These are phyloP conservation scores for Teleiodes luculella DNA, from an alignment of 2,888 invertebrate species.

Conservation along the genomic window DNA sequence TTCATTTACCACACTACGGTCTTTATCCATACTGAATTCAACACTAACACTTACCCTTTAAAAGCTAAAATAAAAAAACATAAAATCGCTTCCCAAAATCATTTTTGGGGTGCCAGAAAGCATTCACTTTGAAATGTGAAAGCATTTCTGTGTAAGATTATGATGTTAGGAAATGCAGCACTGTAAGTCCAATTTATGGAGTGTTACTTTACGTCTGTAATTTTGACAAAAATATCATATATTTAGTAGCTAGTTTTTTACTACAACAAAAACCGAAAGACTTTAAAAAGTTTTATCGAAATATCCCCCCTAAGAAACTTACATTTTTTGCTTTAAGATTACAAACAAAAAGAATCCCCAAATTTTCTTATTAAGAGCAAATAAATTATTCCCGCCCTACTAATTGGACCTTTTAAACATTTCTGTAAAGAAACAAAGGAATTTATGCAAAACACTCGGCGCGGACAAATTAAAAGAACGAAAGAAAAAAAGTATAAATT, in stretches of 20 bases:
- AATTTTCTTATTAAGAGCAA: constrained; percentile 60
- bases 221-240: too few species aligned
- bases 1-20: constrained; percentile 27
- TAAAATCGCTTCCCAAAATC: constrained; percentile 37
- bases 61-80: constrained; percentile 23
- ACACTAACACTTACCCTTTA: constrained; percentile 8
- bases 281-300: neutral
- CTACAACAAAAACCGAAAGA: too few species aligned
- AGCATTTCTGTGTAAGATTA: constrained; percentile 77
- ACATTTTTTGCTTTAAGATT: constrained; percentile 28
- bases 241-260: too few species aligned
- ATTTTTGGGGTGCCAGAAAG: constrained; percentile 57
- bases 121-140: constrained; percentile 60
- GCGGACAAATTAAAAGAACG: constrained; percentile 72
- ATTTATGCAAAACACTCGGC: constrained; percentile 73
- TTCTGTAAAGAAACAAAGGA: constrained; percentile 51
- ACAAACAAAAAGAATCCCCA: constrained; percentile 30
- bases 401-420: constrained; percentile 66
- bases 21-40: constrained; percentile 9
- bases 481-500: constrained; percentile 65
- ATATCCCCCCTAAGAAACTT: constrained; percentile 13
- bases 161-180: constrained; percentile 62
- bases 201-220: neutral
- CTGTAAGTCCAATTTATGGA: constrained; percentile 50
- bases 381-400: constrained; percentile 65